Base-by-base conservation (phyloP, 2,113 vertebrate genomes). In the Hyla sarda region DNA sequence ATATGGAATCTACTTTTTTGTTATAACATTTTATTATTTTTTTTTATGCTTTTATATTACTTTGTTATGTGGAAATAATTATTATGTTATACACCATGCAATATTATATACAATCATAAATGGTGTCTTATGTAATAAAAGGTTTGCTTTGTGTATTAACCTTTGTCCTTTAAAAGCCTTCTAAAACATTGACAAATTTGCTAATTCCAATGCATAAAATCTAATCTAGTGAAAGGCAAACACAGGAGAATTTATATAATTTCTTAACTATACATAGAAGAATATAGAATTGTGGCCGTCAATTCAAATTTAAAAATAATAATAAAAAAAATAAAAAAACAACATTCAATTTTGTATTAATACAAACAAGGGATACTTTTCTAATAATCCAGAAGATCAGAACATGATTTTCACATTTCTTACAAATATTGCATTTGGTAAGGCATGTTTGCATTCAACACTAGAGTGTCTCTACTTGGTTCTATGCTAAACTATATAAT, bases 101-200 rank as follows among this genome's bases (percentile, higher is more conserved):
- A n/a, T n/a, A n/a, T n/a, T n/a, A n/a, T n/a, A n/a, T n/a, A n/a
- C 21, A 50, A 37, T 25, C 10, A 71, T 23, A 13, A 72, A 19
- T 16, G 45, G 19, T 74, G 32, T 25, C 23, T 45, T 21, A 58
- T 28, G 67, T 25, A 75, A 83, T 50, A 74, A 83, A 58, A 74
- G n/a, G 52, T 78, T 3, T 41, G 14, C 12, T 80, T 62, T 47
- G 62, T 21, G 21, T 56, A 45, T 45, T 62, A 80, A 62, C 28
- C 25, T 77, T 77, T 77, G 48, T 32, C 74, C 74, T 54, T 48
- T 16, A 30, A 47, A 50, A 50, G 25, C 14, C 47, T 76, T 76
- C 47, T 28, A 23, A 28, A 76, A 76, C 37, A 76, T 32, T 32
- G 19, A 4, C 14, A 2, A 50, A 32, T 82, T 48, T 69, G 37